These are phyloP conservation scores for Drosophila ficusphila DNA, from an alignment of 1,140 invertebrate genomes.

Conservation along the genomic window DNA sequence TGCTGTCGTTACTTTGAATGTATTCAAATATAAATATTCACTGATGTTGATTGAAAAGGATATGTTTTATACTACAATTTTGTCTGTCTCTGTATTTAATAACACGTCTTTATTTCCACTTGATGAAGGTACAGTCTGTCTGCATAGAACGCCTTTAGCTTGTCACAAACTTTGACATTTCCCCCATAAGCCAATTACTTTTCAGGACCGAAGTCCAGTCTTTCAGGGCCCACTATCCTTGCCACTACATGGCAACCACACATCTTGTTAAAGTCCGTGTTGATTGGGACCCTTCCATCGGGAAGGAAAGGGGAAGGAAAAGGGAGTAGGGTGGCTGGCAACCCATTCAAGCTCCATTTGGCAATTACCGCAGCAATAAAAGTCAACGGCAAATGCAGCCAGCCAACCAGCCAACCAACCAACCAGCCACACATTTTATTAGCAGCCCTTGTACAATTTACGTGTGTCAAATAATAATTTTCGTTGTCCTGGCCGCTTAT, in stretches of 20 bases:
- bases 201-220: constrained; percentile 31
- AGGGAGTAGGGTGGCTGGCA: neutral
- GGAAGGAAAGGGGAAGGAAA: neutral
- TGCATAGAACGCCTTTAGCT: constrained; percentile 12
- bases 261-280: constrained; percentile 43
- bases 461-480: constrained; percentile 83
- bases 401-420: too few species aligned
- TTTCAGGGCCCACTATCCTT: constrained; percentile 5
- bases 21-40: too few species aligned
- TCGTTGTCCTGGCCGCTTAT: constrained; percentile 60
- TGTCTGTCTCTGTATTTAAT: neutral
- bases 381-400: constrained; percentile 70
- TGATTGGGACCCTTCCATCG: constrained; percentile 43
- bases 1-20: too few species aligned
- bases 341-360: constrained; percentile 78
- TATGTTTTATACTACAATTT: neutral
- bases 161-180: constrained; percentile 63
- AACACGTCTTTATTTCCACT: constrained; percentile 8
- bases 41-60: neutral
- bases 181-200: constrained; percentile 77
- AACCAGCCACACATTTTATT: too few species aligned
- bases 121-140: constrained; percentile 54
- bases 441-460: constrained; percentile 57
- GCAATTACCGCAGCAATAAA: constrained; percentile 82
- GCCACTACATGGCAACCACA: constrained; percentile 39